Base-by-base conservation (phyloP, 2,888 invertebrate genomes). In the Cephus pygmeus region DNA sequence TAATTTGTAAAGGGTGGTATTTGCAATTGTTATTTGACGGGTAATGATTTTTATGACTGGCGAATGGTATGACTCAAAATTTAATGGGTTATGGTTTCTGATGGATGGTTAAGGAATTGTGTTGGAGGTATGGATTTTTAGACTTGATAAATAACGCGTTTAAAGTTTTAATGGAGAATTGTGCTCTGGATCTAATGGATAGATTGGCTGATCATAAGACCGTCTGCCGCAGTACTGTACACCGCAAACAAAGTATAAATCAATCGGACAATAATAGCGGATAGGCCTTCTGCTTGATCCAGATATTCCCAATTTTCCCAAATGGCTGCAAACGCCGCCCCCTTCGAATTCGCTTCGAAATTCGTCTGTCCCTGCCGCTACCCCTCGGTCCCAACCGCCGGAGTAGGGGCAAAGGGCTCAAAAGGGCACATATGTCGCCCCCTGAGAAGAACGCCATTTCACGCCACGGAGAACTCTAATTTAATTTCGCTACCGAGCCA, bases 221-320 rank as follows among this genome's bases (percentile, higher is more conserved):
- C 80, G 80, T 82, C 75, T 79, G 82, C 75, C 78, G 78, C 79
- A 77, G 56, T 75, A 73, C 77, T 76, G 79, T 69, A 81, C 80
- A 87, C 84, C 81, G 86, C 89, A 90, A 90, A 90, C 87, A 89
- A 90, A 89, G 83, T 90, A 91, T 90, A 91, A 91, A 91, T 91
- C 91, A 91, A 89, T 88, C 88, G 85, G 73, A 84, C 84, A 87
- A 90, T 89, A 89, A 90, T 87, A 85, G 87, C 79, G 79, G 76
- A 75, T 31, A 81, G 79, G 81, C 85, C 81, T 82, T 84, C 85
- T 83, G 85, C 84, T 82, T 83, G 84, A 84, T 88, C 85, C 85
- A 86, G 86, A 88, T 87, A 89, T 88, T 90, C 84, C 87, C 88
- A 88, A 90, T 89, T 90, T 90, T 88, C 85, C 89, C 87, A 89